phyloP scores from a whole-genome alignment of 2,113 vertebrate genomes.

The Bos javanicus region DNA sequence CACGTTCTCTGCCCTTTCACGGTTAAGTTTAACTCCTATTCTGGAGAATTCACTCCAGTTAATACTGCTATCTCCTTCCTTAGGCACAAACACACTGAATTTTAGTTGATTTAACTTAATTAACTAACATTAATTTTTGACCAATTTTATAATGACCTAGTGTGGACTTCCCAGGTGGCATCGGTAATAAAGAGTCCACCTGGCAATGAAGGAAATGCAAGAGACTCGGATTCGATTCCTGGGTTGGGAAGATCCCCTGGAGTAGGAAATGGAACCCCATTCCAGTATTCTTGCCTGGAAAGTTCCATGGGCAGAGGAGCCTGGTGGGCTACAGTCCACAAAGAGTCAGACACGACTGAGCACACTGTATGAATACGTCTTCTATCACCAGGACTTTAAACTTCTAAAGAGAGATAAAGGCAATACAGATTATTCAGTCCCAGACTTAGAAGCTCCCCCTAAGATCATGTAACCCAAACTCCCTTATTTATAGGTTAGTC shows the following conservation, averaged over 20 bases:
- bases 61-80: not conserved
- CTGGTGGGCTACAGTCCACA: not conserved
- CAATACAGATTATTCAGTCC: not conserved
- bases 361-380: not conserved
- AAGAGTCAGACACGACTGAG: not conserved
- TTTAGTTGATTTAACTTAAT: not conserved
- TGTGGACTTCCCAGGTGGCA: not conserved
- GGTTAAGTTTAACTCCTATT: not conserved
- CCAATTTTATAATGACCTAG: not conserved
- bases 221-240: not conserved
- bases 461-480: not conserved
- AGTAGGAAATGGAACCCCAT: not conserved
- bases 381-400: not conserved
- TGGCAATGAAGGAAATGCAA: not conserved
- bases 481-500: not conserved
- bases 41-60: not conserved
- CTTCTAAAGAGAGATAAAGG: not conserved
- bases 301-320: not conserved
- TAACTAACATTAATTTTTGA: slow-evolving; percentile 1
- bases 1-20: not conserved
- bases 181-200: not conserved
- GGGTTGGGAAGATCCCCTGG: not conserved
- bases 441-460: not conserved
- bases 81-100: not conserved
- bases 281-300: not conserved